A percentile compares a stretch with the other conserved stretches of the same genome.
Evolutionary conservation across 2,888 invertebrate genomes (phyloP).

Genomic region (Linnaemya tessellans): DNA sequence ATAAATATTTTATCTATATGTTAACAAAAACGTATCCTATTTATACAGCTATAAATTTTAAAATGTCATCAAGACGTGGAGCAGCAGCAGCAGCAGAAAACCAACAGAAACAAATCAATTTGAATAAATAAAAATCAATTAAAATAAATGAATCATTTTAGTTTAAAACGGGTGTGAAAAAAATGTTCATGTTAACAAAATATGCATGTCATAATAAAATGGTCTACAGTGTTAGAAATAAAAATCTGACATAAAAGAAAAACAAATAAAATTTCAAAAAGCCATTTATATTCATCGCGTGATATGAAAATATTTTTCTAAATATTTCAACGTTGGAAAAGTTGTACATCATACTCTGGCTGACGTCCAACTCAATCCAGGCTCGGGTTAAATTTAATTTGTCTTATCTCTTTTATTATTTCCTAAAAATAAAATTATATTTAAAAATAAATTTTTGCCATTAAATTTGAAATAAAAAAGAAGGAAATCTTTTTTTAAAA

Average conservation of each 20-base stretch:
- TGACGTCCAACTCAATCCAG: background rate
- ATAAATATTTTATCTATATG: background rate
- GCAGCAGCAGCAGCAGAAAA: background rate
- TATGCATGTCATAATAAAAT: background rate
- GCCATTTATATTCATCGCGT: background rate
- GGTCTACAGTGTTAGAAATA: background rate
- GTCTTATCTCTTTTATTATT: background rate
- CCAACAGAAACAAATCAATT: constrained; percentile 2
- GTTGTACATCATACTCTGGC: background rate
- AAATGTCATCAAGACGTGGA: constrained; percentile 11
- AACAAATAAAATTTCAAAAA: background rate
- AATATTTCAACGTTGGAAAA: background rate
- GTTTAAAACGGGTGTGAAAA: background rate
- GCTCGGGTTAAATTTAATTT: background rate
- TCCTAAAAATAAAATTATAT: background rate
- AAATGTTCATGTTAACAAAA: background rate
- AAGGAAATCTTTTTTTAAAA: background rate
- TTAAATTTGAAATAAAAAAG: background rate
- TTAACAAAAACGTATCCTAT: constrained; percentile 5
- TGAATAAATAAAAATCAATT: background rate
- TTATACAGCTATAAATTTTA: constrained; percentile 2
- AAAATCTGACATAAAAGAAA: background rate
- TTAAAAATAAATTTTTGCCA: background rate
- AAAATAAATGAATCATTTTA: background rate
- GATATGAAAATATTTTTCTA: background rate